A percentile compares a stretch with the other conserved stretches of the same genome.
phyloP scores from a whole-genome alignment of 2,888 invertebrate genomes.

The Stegana nigrithorax region DNA sequence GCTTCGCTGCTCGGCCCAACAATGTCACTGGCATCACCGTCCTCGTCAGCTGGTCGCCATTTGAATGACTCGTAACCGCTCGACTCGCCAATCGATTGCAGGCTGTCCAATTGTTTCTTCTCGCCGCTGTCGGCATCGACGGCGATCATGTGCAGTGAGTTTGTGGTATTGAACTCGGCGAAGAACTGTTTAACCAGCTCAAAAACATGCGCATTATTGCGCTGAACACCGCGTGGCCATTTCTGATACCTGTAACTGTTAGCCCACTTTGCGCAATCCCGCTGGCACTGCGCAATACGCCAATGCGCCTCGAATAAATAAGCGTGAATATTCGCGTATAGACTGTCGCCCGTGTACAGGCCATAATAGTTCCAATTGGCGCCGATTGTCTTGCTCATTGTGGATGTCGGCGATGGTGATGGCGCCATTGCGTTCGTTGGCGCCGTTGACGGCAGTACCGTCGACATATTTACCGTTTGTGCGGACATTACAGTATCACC shows the following conservation, averaged over 20 bases:
- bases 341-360: slow-evolving; percentile 73
- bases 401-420: slow-evolving; percentile 53
- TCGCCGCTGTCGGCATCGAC: slow-evolving; percentile 36
- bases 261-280: slow-evolving; percentile 83
- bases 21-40: slow-evolving; percentile 35
- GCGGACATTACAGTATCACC: slow-evolving; percentile 44
- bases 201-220: slow-evolving; percentile 52
- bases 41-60: slow-evolving; percentile 72
- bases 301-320: slow-evolving; percentile 88
- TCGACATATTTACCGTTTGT: background rate
- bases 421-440: slow-evolving; percentile 19
- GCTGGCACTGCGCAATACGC: slow-evolving; percentile 79
- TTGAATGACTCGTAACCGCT: slow-evolving; percentile 83
- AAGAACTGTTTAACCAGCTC: slow-evolving; percentile 67
- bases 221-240: slow-evolving; percentile 53
- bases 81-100: slow-evolving; percentile 77
- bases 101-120: slow-evolving; percentile 71
- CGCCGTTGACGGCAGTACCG: slow-evolving; percentile 8
- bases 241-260: slow-evolving; percentile 78
- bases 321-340: slow-evolving; percentile 85
- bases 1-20: background rate
- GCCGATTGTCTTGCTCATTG: slow-evolving; percentile 68
- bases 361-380: slow-evolving; percentile 72
- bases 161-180: slow-evolving; percentile 54
- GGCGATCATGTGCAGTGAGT: slow-evolving; percentile 14